Percentiles rank a stretch among this genome's conserved stretches.
These are phyloP conservation scores for Lophochroa leadbeateri DNA, from an alignment of 2,113 vertebrate genomes.

Conservation along the genomic window DNA sequence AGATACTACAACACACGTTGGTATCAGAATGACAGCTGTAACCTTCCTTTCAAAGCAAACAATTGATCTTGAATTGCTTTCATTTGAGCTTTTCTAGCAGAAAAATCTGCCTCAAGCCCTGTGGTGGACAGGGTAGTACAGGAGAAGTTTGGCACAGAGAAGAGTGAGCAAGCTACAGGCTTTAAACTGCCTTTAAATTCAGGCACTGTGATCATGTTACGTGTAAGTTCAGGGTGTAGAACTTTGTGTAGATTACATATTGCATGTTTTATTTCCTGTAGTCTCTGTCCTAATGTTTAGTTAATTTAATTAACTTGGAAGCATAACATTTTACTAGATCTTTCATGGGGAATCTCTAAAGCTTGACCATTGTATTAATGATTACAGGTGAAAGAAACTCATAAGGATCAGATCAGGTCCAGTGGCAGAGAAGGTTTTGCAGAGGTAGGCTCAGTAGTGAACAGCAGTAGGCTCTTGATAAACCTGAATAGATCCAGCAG, in stretches of 20 bases:
- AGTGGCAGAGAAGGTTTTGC: neutral
- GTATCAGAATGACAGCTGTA: constrained; percentile 53
- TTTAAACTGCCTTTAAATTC: neutral
- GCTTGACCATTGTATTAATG: neutral
- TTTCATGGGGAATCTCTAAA: neutral
- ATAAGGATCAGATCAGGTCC: neutral
- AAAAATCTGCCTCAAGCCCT: constrained; percentile 8
- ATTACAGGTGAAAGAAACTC: neutral
- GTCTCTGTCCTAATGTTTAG: neutral
- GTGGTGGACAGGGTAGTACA: neutral
- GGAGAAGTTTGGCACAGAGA: neutral
- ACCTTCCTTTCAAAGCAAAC: constrained; percentile 23
- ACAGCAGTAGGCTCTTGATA: neutral
- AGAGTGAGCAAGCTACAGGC: neutral
- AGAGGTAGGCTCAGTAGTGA: neutral
- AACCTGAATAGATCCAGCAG: neutral
- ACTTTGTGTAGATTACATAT: neutral
- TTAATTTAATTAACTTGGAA: neutral
- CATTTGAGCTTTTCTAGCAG: constrained; percentile 24
- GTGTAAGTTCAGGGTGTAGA: neutral
- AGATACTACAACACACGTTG: neutral
- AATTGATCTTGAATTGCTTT: constrained; percentile 49
- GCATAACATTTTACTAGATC: neutral
- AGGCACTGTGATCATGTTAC: neutral
- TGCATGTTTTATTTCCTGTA: neutral